Evolutionary conservation across 2,797 vertebrate genomes (phyloP).

Genomic region (Poeciliopsis infans): DNA sequence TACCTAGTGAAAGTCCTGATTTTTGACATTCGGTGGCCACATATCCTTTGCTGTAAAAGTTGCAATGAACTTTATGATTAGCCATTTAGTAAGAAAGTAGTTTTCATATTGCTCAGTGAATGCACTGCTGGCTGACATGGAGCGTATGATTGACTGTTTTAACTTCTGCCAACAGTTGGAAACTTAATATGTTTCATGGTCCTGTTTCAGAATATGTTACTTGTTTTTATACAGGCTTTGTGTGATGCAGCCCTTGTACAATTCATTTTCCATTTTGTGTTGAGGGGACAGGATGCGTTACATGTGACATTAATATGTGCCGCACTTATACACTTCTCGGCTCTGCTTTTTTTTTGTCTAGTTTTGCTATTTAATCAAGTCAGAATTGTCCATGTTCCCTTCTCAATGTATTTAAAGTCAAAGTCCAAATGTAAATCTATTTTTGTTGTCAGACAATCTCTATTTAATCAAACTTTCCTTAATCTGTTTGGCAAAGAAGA

Average conservation of each 20-base stretch:
- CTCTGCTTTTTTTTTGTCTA: neutral
- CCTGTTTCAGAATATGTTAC: neutral
- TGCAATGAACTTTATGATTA: neutral
- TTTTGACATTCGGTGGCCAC: neutral
- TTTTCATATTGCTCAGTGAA: neutral
- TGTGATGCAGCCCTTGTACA: neutral
- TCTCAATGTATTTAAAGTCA: neutral
- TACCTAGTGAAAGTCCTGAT: neutral
- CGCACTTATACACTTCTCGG: neutral
- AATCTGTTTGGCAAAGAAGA: too few relatives aligned
- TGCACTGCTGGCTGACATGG: neutral
- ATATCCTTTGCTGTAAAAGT: neutral
- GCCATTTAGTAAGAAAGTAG: neutral
- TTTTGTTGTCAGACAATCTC: neutral
- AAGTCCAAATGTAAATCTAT: neutral
- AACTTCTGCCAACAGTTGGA: neutral
- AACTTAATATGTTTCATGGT: neutral
- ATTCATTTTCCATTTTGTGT: neutral
- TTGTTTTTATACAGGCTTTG: neutral
- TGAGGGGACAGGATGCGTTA: neutral
- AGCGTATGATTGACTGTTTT: neutral
- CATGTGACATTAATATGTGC: neutral
- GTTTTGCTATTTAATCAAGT: neutral
- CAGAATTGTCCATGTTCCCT: neutral
- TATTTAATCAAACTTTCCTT: neutral